These are phyloP conservation scores for Molothrus aeneus DNA, from an alignment of 2,797 vertebrate species.

Conservation along the genomic window DNA sequence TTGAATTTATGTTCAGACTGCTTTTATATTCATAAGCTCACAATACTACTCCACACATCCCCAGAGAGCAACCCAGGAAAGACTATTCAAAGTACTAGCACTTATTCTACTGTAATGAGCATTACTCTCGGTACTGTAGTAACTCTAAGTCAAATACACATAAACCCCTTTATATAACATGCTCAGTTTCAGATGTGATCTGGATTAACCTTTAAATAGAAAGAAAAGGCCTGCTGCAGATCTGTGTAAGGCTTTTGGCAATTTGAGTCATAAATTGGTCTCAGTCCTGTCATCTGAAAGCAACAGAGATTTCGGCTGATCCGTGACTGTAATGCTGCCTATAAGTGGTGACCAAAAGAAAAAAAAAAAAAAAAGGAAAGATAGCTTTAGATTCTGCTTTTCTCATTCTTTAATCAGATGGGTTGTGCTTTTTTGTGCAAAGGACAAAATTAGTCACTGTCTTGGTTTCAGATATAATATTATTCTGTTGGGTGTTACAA, in stretches of 20 bases:
- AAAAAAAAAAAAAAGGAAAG: background rate
- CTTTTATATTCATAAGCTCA: constrained; percentile 12
- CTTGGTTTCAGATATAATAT: background rate
- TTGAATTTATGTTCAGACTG: background rate
- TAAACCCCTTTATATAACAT: background rate
- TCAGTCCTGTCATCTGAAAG: background rate
- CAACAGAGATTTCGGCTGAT: background rate
- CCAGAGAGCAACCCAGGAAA: constrained; percentile 8
- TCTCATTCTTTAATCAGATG: background rate
- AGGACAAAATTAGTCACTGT: background rate
- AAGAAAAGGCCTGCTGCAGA: background rate
- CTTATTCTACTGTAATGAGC: constrained; percentile 15
- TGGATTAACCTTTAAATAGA: constrained; percentile 63
- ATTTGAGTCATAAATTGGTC: background rate
- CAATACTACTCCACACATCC: background rate
- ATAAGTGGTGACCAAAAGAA: background rate
- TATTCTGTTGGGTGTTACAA: background rate
- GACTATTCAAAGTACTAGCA: constrained; percentile 15
- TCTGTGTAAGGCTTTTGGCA: background rate
- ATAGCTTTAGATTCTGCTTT: background rate
- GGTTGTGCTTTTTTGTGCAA: background rate
- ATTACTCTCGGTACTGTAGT: constrained; percentile 27
- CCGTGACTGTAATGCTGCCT: background rate
- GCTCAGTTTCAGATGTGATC: constrained; percentile 42
- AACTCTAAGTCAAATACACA: constrained; percentile 47